Conservation (phyloP, 2,797 vertebrate species). For the Petrocephalus schoutedeni region DNA sequence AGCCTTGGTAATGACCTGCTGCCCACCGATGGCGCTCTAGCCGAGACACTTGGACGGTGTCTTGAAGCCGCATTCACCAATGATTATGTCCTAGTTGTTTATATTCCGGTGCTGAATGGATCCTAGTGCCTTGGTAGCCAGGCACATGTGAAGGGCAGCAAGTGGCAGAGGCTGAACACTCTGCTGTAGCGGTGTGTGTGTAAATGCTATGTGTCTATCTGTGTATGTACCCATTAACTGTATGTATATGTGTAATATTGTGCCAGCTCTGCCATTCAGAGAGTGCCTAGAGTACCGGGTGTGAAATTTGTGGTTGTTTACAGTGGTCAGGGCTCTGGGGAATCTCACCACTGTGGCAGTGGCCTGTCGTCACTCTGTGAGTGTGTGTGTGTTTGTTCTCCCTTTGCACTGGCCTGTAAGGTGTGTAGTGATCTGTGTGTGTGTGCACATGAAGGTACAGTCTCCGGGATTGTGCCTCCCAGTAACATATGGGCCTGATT, state of each 20-base stretch:
- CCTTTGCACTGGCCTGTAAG: neutral
- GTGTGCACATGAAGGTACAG: neutral
- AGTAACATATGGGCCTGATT: neutral
- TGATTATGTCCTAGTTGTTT: neutral
- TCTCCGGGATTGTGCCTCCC: neutral
- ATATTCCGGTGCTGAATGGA: neutral
- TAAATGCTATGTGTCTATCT: neutral
- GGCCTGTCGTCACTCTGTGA: neutral
- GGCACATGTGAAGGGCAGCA: neutral
- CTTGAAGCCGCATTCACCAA: neutral
- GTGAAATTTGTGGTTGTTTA: neutral
- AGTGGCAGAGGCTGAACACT: neutral
- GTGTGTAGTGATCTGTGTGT: neutral
- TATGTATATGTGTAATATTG: neutral
- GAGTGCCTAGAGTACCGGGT: neutral
- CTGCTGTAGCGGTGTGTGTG: neutral
- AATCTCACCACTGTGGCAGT: neutral
- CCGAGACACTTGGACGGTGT: neutral
- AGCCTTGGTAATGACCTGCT: slow-evolving; percentile 14
- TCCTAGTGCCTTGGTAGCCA: neutral
- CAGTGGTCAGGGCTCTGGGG: neutral
- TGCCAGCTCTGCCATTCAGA: neutral
- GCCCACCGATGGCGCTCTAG: neutral
- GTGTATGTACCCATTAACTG: neutral
- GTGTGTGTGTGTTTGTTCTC: neutral